A percentile compares a stretch with the other conserved stretches of the same genome.
phyloP scores from a whole-genome alignment of 2,888 invertebrate species.

The Drosophila yooni region DNA sequence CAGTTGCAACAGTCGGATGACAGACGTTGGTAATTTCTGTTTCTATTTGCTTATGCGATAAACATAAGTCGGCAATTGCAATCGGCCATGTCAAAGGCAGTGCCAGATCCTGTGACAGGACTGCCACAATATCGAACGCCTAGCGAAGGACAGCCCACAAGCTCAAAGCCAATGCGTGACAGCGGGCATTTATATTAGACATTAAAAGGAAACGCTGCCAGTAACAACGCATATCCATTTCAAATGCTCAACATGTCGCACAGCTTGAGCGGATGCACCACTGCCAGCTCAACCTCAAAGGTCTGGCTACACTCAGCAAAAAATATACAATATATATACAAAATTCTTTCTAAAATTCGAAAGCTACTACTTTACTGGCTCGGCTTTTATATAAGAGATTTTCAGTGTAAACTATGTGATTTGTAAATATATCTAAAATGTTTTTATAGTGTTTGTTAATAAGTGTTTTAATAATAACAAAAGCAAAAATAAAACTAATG shows the following conservation, averaged over 20 bases:
- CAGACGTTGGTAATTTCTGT: slow-evolving; percentile 55
- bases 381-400: background rate
- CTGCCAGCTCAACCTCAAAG: slow-evolving; percentile 2
- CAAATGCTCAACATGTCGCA: slow-evolving; percentile 67
- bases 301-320: background rate
- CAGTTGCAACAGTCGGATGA: slow-evolving; percentile 8
- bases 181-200: slow-evolving; percentile 76
- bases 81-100: slow-evolving; percentile 50
- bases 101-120: slow-evolving; percentile 42
- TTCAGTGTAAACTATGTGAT: background rate
- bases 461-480: background rate
- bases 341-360: background rate
- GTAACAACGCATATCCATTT: slow-evolving; percentile 46
- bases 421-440: no score
- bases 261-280: slow-evolving; percentile 19
- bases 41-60: slow-evolving; percentile 77
- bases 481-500: background rate
- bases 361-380: no score
- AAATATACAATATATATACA: background rate
- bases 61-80: slow-evolving; percentile 62
- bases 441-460: background rate
- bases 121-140: slow-evolving; percentile 38
- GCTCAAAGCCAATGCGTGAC: slow-evolving; percentile 64
- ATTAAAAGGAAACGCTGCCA: slow-evolving; percentile 63
- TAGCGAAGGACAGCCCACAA: slow-evolving; percentile 48